Conservation (phyloP, 1,140 invertebrate genomes). For the Diuraphis noxia region DNA sequence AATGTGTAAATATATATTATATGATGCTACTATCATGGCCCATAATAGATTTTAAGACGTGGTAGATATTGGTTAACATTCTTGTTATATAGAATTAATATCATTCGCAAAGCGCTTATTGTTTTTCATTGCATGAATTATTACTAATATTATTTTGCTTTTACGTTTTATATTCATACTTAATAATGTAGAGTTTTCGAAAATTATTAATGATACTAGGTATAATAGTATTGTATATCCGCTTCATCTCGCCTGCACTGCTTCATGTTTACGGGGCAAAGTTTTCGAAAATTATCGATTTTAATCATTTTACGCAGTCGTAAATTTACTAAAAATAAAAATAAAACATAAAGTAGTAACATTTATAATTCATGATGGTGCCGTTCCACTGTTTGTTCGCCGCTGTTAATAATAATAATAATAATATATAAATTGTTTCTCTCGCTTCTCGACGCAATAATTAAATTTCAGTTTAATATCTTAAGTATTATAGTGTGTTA, state of each 20-base stretch:
- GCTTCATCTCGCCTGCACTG: not conserved
- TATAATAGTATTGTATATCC: not conserved
- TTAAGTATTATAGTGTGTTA: not conserved
- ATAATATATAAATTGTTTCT: not conserved
- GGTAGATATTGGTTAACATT: not conserved
- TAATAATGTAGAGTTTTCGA: not conserved
- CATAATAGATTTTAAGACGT: not conserved
- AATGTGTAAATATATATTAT: not conserved
- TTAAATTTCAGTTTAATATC: slow-evolving; percentile 6
- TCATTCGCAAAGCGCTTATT: not conserved
- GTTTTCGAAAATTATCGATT: slow-evolving; percentile 33
- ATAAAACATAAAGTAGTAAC: not conserved
- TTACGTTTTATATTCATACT: not conserved
- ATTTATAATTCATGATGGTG: not conserved
- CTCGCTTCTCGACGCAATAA: not conserved
- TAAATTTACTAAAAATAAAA: not conserved
- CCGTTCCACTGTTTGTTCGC: not conserved
- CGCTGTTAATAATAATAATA: not conserved
- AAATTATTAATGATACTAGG: not conserved
- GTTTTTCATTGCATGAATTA: slow-evolving; percentile 4
- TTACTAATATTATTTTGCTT: slow-evolving; percentile 1
- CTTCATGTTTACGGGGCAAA: not conserved
- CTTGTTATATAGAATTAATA: not conserved
- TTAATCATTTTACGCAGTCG: not conserved
- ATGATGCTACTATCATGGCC: too few species aligned